phyloP scores from a whole-genome alignment of 2,797 vertebrate species.

The Chelmon rostratus region DNA sequence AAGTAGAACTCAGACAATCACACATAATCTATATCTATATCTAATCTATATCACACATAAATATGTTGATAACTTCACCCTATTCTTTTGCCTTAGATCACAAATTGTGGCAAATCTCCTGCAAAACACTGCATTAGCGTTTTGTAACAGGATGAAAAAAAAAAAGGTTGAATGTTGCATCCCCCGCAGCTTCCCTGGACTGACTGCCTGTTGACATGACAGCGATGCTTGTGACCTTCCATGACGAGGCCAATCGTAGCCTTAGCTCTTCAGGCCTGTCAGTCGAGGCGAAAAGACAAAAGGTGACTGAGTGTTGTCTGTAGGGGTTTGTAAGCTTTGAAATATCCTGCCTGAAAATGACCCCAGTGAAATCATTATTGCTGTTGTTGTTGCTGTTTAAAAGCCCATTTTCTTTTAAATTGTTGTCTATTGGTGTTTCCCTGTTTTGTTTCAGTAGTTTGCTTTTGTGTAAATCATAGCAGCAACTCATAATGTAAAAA shows the following conservation, averaged over 20 bases:
- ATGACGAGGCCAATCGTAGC: slow-evolving; percentile 7
- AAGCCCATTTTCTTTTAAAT: slow-evolving; percentile 16
- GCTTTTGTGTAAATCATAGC: not conserved
- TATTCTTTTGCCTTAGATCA: slow-evolving; percentile 28
- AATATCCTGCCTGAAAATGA: slow-evolving; percentile 14
- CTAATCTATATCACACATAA: too few relatives aligned
- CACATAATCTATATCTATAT: slow-evolving; percentile 34
- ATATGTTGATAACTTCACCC: slow-evolving; percentile 21
- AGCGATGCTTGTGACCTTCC: slow-evolving; percentile 22
- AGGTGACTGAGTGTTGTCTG: slow-evolving; percentile 17
- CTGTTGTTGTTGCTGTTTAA: slow-evolving; percentile 34
- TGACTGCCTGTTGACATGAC: not conserved
- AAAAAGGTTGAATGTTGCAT: not conserved
- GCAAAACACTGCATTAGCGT: slow-evolving; percentile 8
- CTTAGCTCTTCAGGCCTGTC: not conserved
- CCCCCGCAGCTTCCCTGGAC: not conserved
- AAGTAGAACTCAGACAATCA: slow-evolving; percentile 3
- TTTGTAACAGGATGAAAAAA: not conserved
- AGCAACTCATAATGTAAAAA: not conserved
- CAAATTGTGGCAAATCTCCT: not conserved
- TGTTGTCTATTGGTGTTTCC: not conserved
- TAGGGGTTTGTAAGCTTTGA: slow-evolving; percentile 12
- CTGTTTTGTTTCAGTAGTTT: not conserved
- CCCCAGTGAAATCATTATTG: slow-evolving; percentile 33
- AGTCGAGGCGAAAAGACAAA: slow-evolving; percentile 11